phyloP scores from a whole-genome alignment of 2,888 invertebrate genomes.

The Drosophila recens region DNA sequence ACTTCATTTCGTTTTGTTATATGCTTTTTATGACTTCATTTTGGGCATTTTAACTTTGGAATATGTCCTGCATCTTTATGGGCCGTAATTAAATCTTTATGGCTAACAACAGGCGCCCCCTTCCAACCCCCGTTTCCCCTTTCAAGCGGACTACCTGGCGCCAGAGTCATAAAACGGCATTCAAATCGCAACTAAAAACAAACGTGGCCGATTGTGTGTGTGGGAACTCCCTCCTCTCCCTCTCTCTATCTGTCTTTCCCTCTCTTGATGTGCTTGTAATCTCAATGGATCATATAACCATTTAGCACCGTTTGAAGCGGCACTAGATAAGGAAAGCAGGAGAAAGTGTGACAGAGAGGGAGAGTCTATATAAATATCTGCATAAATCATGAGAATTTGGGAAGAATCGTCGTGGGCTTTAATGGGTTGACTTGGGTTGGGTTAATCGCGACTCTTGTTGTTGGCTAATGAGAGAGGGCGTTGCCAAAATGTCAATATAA shows the following conservation, averaged over 20 bases:
- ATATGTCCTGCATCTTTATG: slow-evolving; percentile 48
- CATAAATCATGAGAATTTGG: slow-evolving; percentile 55
- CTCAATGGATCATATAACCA: slow-evolving; percentile 50
- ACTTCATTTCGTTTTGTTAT: slow-evolving; percentile 62
- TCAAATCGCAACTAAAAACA: slow-evolving; percentile 67
- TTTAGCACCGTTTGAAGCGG: slow-evolving; percentile 42
- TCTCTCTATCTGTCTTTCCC: background rate
- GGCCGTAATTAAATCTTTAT: slow-evolving; percentile 74
- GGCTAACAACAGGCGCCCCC: slow-evolving; percentile 39
- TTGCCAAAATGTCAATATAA: slow-evolving; percentile 77
- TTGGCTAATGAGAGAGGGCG: slow-evolving; percentile 62
- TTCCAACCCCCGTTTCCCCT: background rate
- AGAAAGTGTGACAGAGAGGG: background rate
- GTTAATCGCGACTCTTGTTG: background rate
- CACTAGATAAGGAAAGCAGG: background rate
- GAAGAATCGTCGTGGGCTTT: background rate
- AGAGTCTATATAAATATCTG: slow-evolving; percentile 46
- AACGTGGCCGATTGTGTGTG: slow-evolving; percentile 43
- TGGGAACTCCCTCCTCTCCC: slow-evolving; percentile 13
- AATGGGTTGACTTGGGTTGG: slow-evolving; percentile 5
- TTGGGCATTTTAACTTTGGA: slow-evolving; percentile 27
- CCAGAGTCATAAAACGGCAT: slow-evolving; percentile 52
- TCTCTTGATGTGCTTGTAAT: background rate
- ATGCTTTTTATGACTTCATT: slow-evolving; percentile 74
- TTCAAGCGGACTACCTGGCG: slow-evolving; percentile 23